Conservation (phyloP, 1,140 invertebrate genomes). For the Agrilus planipennis region DNA sequence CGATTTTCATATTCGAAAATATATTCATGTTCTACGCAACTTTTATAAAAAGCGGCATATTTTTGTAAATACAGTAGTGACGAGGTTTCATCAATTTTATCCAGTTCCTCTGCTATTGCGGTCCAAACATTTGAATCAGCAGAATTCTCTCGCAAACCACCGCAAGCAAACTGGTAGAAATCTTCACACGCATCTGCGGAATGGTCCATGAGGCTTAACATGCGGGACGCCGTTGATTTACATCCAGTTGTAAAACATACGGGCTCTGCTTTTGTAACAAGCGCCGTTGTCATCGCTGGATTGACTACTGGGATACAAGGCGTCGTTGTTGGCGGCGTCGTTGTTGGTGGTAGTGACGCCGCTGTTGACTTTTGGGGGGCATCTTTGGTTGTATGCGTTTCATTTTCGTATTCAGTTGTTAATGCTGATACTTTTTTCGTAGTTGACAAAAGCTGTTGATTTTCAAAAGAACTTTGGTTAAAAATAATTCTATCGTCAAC, state of each 20-base stretch:
- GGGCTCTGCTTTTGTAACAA: neutral
- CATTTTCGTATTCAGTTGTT: too few relatives aligned
- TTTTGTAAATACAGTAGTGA: neutral
- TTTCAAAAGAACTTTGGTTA: too few relatives aligned
- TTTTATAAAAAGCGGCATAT: conserved; percentile 9
- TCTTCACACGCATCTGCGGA: conserved; percentile 56
- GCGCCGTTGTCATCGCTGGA: neutral
- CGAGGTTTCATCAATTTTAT: conserved; percentile 2
- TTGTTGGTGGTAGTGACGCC: too few relatives aligned
- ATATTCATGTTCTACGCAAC: conserved; percentile 11
- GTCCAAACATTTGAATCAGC: neutral
- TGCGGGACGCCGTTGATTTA: conserved; percentile 8
- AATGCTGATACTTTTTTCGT: too few relatives aligned
- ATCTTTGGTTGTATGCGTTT: too few relatives aligned
- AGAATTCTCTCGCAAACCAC: conserved; percentile 18
- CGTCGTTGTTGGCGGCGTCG: neutral
- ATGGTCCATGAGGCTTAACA: conserved; percentile 25
- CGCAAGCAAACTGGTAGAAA: conserved; percentile 59
- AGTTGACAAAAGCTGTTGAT: too few relatives aligned
- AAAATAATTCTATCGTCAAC: too few relatives aligned
- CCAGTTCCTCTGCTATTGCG: neutral
- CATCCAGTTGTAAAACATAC: conserved; percentile 2
- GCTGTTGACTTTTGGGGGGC: too few relatives aligned
- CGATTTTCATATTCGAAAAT: conserved; percentile 8
- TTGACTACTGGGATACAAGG: too few relatives aligned